Base-by-base conservation (phyloP, 2,888 invertebrate genomes). In the Lasius platythorax region DNA sequence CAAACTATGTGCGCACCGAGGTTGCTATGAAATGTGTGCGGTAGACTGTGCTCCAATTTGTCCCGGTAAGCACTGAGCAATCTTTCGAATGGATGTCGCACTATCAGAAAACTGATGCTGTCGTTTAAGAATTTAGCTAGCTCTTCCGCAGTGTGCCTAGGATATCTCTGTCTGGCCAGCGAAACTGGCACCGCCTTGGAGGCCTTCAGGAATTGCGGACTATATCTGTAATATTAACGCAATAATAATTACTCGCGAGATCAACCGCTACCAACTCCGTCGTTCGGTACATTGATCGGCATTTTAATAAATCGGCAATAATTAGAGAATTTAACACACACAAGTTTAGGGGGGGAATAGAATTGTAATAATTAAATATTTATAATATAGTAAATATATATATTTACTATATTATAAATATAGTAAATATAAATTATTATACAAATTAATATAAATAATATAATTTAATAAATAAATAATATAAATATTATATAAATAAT, bases 1-100 rank as follows among this genome's bases (percentile, higher is more conserved):
- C 96, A 96, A 67, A 98, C 97, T 88, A 98, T 98, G 94, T 97
- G 96, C 84, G 96, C 96, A 46, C 98, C 98, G 93, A 98, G 96
- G 94, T 97, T 98, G 91, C 97, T 97, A 92, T 98, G 98, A 93
- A 97, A 97, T 30, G 98, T 97, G 94, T 97, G 97, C 0, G 98
- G 98, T 95, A 98, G 96, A 67, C 98, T 97, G 93, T 97, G 97
- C 85, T 98, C 97, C 90, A 99, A 96, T 95, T 98, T 98, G 94
- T 98, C 98, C 91, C 97, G 96, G 94, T 98, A 98, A 78, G 97
- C 98, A 75, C 98, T 98, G 82, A 98, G 96, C 86, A 98, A 95
- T 91, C 97, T 96, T 94, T 98, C 98, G 89, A 98, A 96, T 1
- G 98, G 98, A 95, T 98, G 98, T 89, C 98, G 96, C 9, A 97